phyloP scores from a whole-genome alignment of 2,888 invertebrate species.

The Coenonympha glycerion region DNA sequence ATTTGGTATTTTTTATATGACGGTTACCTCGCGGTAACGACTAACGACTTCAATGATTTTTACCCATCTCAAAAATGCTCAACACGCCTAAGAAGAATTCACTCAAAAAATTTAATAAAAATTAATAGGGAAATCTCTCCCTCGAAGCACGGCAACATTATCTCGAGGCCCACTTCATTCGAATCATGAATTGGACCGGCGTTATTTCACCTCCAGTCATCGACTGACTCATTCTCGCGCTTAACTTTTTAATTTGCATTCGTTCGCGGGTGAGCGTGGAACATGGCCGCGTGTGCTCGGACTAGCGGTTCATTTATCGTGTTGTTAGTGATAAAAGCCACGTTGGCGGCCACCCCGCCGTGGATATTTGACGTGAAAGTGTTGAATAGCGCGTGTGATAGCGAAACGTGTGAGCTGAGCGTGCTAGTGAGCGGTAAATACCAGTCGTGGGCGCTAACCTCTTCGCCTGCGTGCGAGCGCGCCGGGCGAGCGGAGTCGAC shows the following conservation, averaged over 20 bases:
- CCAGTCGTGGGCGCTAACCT: constrained; percentile 58
- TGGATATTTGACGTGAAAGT: constrained; percentile 63
- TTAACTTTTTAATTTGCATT: not conserved
- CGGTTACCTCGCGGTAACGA: no score
- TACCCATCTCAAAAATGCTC: no score
- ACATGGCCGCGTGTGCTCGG: constrained; percentile 59
- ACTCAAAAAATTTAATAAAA: not conserved
- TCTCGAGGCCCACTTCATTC: not conserved
- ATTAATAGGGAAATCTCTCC: not conserved
- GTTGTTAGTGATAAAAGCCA: constrained; percentile 60
- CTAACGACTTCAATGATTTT: no score
- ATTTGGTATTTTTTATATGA: no score
- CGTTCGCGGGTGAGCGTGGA: constrained; percentile 20
- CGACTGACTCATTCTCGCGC: not conserved
- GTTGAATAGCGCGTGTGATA: constrained; percentile 45
- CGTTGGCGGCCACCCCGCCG: constrained; percentile 53
- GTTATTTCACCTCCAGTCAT: not conserved
- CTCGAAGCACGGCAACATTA: not conserved
- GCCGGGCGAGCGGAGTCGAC: constrained; percentile 31
- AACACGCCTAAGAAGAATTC: no score
- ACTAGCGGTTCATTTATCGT: constrained; percentile 65
- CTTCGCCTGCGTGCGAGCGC: constrained; percentile 42
- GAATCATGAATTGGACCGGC: not conserved
- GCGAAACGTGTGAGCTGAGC: constrained; percentile 50
- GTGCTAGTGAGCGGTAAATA: constrained; percentile 51